phyloP scores from a whole-genome alignment of 2,113 vertebrate genomes.

The Etheostoma spectabile region DNA sequence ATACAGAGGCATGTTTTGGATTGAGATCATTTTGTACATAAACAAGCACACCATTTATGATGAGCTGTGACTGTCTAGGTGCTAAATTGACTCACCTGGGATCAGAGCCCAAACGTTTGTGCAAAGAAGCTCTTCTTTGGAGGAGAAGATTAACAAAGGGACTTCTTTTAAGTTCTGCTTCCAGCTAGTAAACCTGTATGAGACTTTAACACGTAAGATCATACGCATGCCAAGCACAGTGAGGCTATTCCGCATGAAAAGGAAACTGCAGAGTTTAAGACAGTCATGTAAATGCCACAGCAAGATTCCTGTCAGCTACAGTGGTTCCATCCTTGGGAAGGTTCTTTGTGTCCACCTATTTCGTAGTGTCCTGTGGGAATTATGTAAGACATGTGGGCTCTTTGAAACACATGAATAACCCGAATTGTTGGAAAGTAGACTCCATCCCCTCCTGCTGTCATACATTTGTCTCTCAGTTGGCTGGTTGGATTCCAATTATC shows the following conservation, averaged over 20 bases:
- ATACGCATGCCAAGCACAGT: background rate
- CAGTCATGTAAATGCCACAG: constrained; percentile 18
- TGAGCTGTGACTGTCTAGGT: background rate
- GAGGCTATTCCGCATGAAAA: background rate
- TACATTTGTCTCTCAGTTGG: constrained; percentile 25
- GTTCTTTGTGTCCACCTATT: constrained; percentile 30
- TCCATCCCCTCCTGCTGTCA: constrained; percentile 18
- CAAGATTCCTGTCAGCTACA: constrained; percentile 13
- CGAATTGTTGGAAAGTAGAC: constrained; percentile 10
- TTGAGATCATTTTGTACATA: constrained; percentile 21
- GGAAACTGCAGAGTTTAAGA: constrained; percentile 9
- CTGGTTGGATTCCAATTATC: constrained; percentile 21
- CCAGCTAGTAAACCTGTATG: background rate
- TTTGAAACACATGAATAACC: constrained; percentile 24
- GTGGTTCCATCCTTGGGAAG: constrained; percentile 16
- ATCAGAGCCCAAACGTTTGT: background rate
- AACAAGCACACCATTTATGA: constrained; percentile 11
- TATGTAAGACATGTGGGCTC: constrained; percentile 37
- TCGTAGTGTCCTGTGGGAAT: constrained; percentile 20
- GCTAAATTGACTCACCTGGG: background rate
- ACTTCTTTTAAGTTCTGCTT: background rate
- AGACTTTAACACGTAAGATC: background rate
- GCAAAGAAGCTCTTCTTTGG: background rate
- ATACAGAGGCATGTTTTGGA: constrained; percentile 13
- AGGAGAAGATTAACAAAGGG: background rate